Percentiles rank a stretch among this genome's conserved stretches.
Conservation (phyloP, 2,888 invertebrate genomes). For the Agonopterix alstromeriana region DNA sequence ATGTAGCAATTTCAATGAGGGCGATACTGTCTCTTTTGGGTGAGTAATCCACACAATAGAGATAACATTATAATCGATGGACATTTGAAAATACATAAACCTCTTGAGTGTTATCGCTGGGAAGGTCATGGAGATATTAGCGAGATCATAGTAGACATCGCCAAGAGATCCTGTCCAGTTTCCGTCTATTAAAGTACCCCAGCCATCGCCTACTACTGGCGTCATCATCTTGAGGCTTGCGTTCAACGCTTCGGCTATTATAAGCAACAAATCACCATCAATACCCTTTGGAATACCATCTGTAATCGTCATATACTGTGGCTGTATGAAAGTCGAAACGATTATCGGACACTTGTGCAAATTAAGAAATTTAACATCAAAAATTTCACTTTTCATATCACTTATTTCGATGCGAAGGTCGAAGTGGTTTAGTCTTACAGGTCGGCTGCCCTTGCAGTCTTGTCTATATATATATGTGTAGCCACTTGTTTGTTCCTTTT, state of each 20-base stretch:
- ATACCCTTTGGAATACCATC: constrained; percentile 38
- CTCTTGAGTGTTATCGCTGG: constrained; percentile 42
- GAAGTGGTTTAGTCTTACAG: constrained; percentile 27
- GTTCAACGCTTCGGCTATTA: constrained; percentile 43
- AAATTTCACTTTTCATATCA: constrained; percentile 22
- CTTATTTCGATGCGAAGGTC: constrained; percentile 13
- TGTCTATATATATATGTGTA: constrained; percentile 41
- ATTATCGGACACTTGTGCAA: constrained; percentile 41
- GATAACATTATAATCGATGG: constrained; percentile 29
- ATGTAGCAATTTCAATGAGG: constrained; percentile 46
- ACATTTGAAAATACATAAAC: constrained; percentile 44
- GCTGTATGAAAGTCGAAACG: constrained; percentile 48
- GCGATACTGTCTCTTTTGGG: constrained; percentile 32
- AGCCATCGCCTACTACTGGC: constrained; percentile 40
- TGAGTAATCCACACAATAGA: constrained; percentile 49
- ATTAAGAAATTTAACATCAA: constrained; percentile 39
- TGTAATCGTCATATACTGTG: constrained; percentile 43
- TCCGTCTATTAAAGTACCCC: constrained; percentile 43
- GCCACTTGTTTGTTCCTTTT: constrained; percentile 19
- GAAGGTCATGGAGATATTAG: constrained; percentile 60
- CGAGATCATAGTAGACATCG: constrained; percentile 44
- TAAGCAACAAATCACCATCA: constrained; percentile 46
- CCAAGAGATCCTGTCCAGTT: constrained; percentile 56
- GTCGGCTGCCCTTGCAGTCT: constrained; percentile 33
- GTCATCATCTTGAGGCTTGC: constrained; percentile 40